Evolutionary conservation across 1,140 invertebrate genomes (phyloP).

Genomic region (Choristoneura fumiferana): DNA sequence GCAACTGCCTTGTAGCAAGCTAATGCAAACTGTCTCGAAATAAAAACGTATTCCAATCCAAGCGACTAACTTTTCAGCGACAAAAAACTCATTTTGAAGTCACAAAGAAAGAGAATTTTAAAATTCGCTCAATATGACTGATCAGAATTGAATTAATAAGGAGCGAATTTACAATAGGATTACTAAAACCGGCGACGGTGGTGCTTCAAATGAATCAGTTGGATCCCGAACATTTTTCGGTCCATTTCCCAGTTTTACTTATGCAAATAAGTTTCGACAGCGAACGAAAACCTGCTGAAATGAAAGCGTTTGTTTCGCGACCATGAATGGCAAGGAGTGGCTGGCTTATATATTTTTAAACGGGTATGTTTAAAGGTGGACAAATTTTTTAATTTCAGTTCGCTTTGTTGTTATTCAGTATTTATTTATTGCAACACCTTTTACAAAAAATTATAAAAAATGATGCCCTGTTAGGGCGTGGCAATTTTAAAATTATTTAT

Average conservation of each 20-base stretch:
- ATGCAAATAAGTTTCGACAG: slow-evolving; percentile 64
- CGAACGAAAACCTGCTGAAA: slow-evolving; percentile 45
- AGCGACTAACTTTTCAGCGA: background rate
- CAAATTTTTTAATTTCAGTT: no score
- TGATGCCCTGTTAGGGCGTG: no score
- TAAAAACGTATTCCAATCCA: no score
- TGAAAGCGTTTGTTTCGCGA: slow-evolving; percentile 52
- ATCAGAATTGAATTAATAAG: slow-evolving; percentile 19
- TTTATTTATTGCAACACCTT: no score
- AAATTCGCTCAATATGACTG: slow-evolving; percentile 19
- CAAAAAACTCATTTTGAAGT: slow-evolving; percentile 11
- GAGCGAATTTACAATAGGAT: slow-evolving; percentile 17
- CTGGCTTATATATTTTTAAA: slow-evolving; percentile 7
- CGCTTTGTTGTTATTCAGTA: no score
- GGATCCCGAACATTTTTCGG: slow-evolving; percentile 46
- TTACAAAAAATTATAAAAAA: no score
- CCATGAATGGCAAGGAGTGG: slow-evolving; percentile 26
- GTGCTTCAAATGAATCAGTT: slow-evolving; percentile 27
- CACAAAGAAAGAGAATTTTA: slow-evolving; percentile 17
- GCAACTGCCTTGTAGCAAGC: no score
- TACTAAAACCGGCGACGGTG: slow-evolving; percentile 14
- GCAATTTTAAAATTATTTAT: no score
- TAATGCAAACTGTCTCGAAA: no score
- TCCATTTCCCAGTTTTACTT: slow-evolving; percentile 60
- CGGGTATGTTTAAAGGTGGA: no score